Conservation (phyloP, 2,888 invertebrate species). For the Oscheius sp. region DNA sequence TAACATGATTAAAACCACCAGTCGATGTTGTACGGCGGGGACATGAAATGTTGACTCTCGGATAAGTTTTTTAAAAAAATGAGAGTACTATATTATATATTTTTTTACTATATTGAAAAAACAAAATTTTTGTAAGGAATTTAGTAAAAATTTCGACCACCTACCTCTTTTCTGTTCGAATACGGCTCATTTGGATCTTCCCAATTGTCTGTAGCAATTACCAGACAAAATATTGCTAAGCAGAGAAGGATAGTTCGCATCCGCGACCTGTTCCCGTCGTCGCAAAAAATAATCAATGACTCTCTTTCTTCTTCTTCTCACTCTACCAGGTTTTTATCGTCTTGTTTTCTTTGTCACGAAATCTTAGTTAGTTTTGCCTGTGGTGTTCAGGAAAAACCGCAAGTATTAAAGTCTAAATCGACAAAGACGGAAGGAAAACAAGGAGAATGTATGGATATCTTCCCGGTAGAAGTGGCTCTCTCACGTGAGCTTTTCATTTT, state of each 20-base stretch:
- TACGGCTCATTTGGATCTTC: conserved; percentile 31
- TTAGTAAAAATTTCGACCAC: background rate
- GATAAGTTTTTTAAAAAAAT: too few relatives aligned
- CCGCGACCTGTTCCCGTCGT: background rate
- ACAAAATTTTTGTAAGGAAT: too few relatives aligned
- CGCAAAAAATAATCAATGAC: conserved; percentile 25
- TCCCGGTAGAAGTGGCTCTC: background rate
- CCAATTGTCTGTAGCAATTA: background rate
- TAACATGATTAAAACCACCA: too few relatives aligned
- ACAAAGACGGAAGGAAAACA: background rate
- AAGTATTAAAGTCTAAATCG: background rate
- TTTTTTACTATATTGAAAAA: too few relatives aligned
- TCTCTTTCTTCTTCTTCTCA: background rate
- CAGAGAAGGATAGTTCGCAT: conserved; percentile 4
- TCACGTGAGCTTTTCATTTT: background rate
- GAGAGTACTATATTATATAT: too few relatives aligned
- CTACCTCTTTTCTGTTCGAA: conserved; percentile 3
- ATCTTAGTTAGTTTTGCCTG: conserved; percentile 3
- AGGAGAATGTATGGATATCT: background rate
- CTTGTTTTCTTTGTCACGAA: background rate
- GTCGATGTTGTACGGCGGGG: too few relatives aligned
- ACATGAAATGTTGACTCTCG: too few relatives aligned
- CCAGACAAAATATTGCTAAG: background rate
- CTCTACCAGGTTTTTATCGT: background rate
- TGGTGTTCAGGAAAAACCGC: background rate